phyloP scores from a whole-genome alignment of 2,888 invertebrate genomes.

The Xylota segnis region DNA sequence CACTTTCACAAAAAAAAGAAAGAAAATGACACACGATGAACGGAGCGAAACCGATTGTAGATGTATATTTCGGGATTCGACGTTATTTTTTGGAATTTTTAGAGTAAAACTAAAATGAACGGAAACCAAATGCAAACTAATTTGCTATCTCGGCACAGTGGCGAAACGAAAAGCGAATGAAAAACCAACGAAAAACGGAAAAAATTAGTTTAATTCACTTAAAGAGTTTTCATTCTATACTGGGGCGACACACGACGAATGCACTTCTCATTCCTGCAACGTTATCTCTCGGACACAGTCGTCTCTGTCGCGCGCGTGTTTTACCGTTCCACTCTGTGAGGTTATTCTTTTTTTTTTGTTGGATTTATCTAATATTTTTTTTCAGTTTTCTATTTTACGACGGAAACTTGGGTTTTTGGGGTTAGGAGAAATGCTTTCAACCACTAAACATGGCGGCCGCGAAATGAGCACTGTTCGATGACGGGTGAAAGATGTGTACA shows the following conservation, averaged over 20 bases:
- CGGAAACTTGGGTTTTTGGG: neutral
- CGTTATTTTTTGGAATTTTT: conserved; percentile 18
- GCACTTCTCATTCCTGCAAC: conserved; percentile 19
- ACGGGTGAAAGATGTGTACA: conserved; percentile 39
- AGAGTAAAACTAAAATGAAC: conserved; percentile 24
- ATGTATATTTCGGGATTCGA: conserved; percentile 14
- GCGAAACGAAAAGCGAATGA: conserved; percentile 29
- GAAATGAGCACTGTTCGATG: conserved; percentile 43
- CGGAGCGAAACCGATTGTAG: conserved; percentile 16
- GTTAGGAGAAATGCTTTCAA: neutral
- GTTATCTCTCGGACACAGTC: conserved; percentile 5
- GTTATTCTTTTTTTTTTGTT: neutral
- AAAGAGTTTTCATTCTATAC: conserved; percentile 28
- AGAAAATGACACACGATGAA: conserved; percentile 24
- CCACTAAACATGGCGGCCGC: conserved; percentile 57
- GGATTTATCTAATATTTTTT: neutral
- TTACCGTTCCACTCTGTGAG: neutral
- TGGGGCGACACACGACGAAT: neutral
- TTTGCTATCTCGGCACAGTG: conserved; percentile 28
- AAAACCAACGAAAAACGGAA: conserved; percentile 45
- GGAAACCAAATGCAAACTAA: conserved; percentile 20
- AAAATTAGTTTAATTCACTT: conserved; percentile 18
- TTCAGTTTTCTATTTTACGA: conserved; percentile 3
- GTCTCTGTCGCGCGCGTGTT: conserved; percentile 5
- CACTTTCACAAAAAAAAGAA: conserved; percentile 56